Evolutionary conservation across 2,888 invertebrate species (phyloP).

Genomic region (Drosophila stalkeri): DNA sequence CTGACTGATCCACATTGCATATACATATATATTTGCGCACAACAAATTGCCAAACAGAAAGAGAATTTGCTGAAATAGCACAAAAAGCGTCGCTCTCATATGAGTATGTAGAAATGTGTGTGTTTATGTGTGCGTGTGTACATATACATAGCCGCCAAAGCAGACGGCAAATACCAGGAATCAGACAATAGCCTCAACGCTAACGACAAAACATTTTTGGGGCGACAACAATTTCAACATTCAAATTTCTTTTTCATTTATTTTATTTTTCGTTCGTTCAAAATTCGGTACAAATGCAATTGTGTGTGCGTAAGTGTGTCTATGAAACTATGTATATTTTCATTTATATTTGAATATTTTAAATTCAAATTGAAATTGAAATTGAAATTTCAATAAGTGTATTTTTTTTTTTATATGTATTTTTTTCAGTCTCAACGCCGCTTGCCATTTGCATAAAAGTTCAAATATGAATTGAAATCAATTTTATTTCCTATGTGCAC

Average conservation of each 20-base stretch:
- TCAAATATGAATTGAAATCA: conserved; percentile 25
- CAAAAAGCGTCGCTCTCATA: conserved; percentile 33
- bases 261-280: conserved; percentile 22
- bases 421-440: conserved; percentile 33
- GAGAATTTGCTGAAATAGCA: conserved; percentile 61
- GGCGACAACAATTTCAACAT: conserved; percentile 57
- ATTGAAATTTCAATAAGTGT: conserved; percentile 5
- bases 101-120: conserved; percentile 1
- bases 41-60: conserved; percentile 12
- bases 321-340: background rate
- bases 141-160: conserved; percentile 18
- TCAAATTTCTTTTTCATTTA: conserved; percentile 34
- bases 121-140: background rate
- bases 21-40: conserved; percentile 14
- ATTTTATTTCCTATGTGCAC: conserved; percentile 27
- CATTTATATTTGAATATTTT: background rate
- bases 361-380: background rate
- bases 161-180: conserved; percentile 32
- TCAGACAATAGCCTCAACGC: conserved; percentile 58
- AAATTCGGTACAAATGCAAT: conserved; percentile 11
- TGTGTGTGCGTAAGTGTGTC: conserved; percentile 1
- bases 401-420: background rate
- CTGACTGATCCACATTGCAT: conserved; percentile 12
- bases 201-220: conserved; percentile 52
- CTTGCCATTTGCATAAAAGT: conserved; percentile 17